Percentiles rank a stretch among this genome's conserved stretches.
Conservation (phyloP, 2,888 invertebrate species). For the Aelia acuminata region DNA sequence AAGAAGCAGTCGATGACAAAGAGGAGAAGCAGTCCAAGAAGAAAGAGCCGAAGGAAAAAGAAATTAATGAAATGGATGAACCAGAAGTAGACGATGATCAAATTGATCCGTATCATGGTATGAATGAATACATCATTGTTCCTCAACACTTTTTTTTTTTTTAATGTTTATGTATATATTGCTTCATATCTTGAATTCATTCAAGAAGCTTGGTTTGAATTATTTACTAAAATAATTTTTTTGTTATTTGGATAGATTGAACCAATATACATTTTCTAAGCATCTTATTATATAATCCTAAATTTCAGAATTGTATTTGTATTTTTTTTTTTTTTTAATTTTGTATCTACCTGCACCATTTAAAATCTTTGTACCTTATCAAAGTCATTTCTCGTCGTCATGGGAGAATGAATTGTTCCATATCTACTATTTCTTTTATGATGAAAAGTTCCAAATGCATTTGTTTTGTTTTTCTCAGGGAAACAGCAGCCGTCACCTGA, state of each 20-base stretch:
- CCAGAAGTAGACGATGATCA: constrained; percentile 85
- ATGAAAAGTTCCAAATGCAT: background rate
- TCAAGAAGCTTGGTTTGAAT: background rate
- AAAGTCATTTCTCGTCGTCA: background rate
- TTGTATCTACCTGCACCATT: too few relatives aligned
- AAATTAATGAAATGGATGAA: constrained; percentile 88
- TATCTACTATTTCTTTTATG: background rate
- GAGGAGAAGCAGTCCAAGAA: constrained; percentile 73
- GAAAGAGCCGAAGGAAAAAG: constrained; percentile 75
- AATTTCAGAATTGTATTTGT: too few relatives aligned
- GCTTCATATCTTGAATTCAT: background rate
- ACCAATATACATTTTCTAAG: too few relatives aligned
- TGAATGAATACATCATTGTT: background rate
- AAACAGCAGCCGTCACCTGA: constrained; percentile 82
- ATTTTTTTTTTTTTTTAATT: too few relatives aligned
- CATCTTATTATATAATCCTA: too few relatives aligned
- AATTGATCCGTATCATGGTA: constrained; percentile 86
- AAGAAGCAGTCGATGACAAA: constrained; percentile 73
- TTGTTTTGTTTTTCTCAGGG: constrained; percentile 63
- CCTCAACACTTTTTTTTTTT: background rate
- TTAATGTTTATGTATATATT: background rate
- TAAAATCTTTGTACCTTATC: too few relatives aligned
- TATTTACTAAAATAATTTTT: too few relatives aligned
- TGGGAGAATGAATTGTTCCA: background rate
- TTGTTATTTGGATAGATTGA: too few relatives aligned